Conservation (phyloP, 2,113 vertebrate species). For the Gymnogyps californianus region DNA sequence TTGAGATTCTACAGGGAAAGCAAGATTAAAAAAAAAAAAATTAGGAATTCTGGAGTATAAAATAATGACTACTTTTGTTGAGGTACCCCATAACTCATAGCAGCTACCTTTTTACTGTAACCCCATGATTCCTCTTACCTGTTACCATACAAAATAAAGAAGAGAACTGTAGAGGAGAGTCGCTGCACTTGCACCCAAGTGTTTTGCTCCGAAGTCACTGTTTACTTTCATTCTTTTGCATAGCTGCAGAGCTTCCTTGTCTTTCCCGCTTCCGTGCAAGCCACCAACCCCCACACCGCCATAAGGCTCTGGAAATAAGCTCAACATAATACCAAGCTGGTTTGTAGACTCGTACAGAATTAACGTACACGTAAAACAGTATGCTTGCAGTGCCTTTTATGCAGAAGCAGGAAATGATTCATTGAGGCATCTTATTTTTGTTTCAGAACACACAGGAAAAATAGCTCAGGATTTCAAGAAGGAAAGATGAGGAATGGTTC, state of each 20-base stretch:
- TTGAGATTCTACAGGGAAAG: not conserved
- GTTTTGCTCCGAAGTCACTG: not conserved
- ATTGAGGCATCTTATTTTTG: not conserved
- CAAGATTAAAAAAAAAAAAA: not conserved
- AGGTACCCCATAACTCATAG: not conserved
- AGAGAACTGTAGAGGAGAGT: not conserved
- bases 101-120: not conserved
- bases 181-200: not conserved
- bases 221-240: not conserved
- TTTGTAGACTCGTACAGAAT: not conserved
- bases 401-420: not conserved
- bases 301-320: not conserved
- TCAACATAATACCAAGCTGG: not conserved
- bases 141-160: not conserved
- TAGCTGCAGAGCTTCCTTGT: not conserved
- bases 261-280: not conserved
- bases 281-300: not conserved
- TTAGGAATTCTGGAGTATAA: not conserved
- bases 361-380: not conserved
- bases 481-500: not conserved
- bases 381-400: not conserved
- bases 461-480: not conserved
- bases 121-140: not conserved
- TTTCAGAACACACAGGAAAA: not conserved
- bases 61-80: not conserved